phyloP scores from a whole-genome alignment of 2,113 vertebrate genomes.

The Sceloporus tristichus region DNA sequence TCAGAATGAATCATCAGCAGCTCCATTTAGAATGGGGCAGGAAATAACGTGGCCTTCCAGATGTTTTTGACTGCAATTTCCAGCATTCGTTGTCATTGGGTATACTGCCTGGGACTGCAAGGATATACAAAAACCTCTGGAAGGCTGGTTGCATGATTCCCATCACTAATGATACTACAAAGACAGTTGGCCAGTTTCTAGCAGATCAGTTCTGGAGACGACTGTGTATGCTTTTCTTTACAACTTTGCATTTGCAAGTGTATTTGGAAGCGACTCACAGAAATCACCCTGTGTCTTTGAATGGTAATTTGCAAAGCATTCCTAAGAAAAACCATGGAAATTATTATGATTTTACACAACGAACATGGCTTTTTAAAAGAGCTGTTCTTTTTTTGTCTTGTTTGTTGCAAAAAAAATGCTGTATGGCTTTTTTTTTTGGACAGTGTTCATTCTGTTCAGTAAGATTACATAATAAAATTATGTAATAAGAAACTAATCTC shows the following conservation, averaged over 20 bases:
- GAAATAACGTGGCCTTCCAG: too few relatives aligned
- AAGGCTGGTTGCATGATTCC: too few relatives aligned
- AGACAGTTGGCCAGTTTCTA: not conserved
- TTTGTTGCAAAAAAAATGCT: not conserved
- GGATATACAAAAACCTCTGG: too few relatives aligned
- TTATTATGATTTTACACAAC: not conserved
- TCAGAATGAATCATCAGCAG: not conserved
- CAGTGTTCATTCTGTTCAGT: not conserved
- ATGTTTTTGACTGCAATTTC: too few relatives aligned
- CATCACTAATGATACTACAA: not conserved
- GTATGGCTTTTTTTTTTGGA: not conserved
- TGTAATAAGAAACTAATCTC: constrained; percentile 30
- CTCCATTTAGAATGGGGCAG: not conserved
- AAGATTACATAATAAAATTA: not conserved
- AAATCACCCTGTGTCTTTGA: not conserved
- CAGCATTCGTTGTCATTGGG: too few relatives aligned
- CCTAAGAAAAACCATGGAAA: not conserved
- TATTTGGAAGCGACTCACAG: not conserved
- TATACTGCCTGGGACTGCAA: too few relatives aligned
- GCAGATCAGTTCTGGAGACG: not conserved
- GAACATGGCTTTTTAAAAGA: not conserved
- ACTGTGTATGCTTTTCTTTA: not conserved
- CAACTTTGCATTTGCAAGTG: not conserved
- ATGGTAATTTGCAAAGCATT: not conserved
- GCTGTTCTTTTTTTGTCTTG: not conserved